Evolutionary conservation across 2,113 vertebrate species (phyloP).

Genomic region (Cettia cetti): DNA sequence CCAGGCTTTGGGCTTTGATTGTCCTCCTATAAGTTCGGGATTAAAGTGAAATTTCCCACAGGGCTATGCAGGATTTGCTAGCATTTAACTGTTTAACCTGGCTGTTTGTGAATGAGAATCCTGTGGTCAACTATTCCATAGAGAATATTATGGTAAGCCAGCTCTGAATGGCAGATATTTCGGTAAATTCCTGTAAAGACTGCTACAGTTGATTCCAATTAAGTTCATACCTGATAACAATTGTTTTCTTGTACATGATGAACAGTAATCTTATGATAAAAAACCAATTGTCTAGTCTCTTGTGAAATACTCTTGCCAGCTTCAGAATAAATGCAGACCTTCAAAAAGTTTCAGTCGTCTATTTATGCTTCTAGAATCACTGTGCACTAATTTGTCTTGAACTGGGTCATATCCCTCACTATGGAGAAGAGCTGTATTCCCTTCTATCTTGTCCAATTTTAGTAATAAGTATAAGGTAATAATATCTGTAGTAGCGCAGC

Average conservation of each 20-base stretch:
- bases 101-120: constrained; percentile 89
- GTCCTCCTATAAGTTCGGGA: constrained; percentile 99
- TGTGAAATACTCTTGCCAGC: constrained; percentile 46
- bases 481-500: not conserved
- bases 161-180: constrained; percentile 79
- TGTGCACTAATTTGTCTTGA: constrained; percentile 51
- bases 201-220: constrained; percentile 78
- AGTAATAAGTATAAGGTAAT: constrained; percentile 9
- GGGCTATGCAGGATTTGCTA: constrained; percentile 99
- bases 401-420: constrained; percentile 32
- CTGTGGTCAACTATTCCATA: constrained; percentile 88
- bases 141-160: constrained; percentile 87
- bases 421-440: not conserved
- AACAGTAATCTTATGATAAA: constrained; percentile 59
- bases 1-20: constrained; percentile 99
- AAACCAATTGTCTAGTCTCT: constrained; percentile 43
- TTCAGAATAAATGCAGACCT: constrained; percentile 63
- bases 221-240: constrained; percentile 69
- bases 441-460: constrained; percentile 34
- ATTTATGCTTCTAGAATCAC: constrained; percentile 33
- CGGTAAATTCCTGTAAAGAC: constrained; percentile 73
- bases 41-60: constrained; percentile 99
- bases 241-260: constrained; percentile 71
- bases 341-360: constrained; percentile 32
- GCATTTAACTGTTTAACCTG: constrained; percentile 99